Percentiles rank a stretch among this genome's conserved stretches.
These are phyloP conservation scores for Thamnophis sirtalis DNA, from an alignment of 2,113 vertebrate genomes.

Conservation along the genomic window DNA sequence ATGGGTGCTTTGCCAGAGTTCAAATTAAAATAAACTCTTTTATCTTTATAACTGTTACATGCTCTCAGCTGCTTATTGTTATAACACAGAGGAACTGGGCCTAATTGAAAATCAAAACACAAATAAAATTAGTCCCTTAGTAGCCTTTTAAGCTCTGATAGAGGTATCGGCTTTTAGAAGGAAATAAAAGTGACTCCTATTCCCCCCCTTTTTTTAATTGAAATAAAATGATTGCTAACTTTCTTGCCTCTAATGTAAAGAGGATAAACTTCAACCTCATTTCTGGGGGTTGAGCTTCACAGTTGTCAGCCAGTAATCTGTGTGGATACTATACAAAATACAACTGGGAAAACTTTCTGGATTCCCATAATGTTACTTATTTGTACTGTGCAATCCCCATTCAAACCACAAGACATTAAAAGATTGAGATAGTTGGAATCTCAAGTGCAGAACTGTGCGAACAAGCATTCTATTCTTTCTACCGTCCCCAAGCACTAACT, in stretches of 20 bases:
- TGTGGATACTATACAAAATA: background rate
- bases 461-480: background rate
- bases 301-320: constrained; percentile 34
- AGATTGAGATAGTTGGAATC: background rate
- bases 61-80: constrained; percentile 75
- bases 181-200: constrained; percentile 49
- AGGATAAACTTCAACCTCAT: constrained; percentile 11
- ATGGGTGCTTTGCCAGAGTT: constrained; percentile 75
- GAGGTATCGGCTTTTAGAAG: constrained; percentile 37
- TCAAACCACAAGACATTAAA: background rate
- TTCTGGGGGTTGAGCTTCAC: constrained; percentile 38
- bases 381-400: background rate
- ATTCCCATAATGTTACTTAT: background rate
- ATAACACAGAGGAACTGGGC: constrained; percentile 72
- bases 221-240: background rate
- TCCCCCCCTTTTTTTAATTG: background rate
- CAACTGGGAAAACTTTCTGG: background rate
- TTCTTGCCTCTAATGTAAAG: background rate
- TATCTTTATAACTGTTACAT: constrained; percentile 71
- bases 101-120: constrained; percentile 80
- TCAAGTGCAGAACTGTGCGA: background rate
- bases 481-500: background rate
- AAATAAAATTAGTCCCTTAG: constrained; percentile 72
- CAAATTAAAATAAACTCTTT: constrained; percentile 78
- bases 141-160: constrained; percentile 55